Evolutionary conservation across 2,797 vertebrate genomes (phyloP), one percentile per base, ranked within the genome.

Genomic region (Ambastaia sidthimunki): DNA sequence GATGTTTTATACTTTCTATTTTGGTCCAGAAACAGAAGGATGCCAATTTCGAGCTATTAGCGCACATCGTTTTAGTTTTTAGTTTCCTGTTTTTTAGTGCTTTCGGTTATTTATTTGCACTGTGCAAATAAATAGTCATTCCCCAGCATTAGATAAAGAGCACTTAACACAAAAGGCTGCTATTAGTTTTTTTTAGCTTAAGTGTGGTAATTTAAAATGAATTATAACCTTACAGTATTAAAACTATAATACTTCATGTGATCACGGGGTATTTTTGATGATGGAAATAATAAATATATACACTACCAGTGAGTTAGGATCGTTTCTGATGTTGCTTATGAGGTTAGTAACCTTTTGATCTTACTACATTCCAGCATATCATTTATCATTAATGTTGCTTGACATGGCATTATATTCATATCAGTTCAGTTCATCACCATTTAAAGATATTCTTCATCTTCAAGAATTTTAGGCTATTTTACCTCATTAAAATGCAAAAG

Each of bases 41-140:
- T 62, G 59, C 59, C 59, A 28, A 62, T 62, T 62, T 62, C 59
- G 5, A 62, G 59, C 59, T 31, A 62, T 31, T 62, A 62, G 59
- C 59, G 15, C 59, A 31, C 59, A 31, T 62, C 59, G 28, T 62
- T 31, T 16, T 12, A 62, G 19, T 15, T 62, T 31, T 16, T 12
- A 62, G 19, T 15, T 2, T 28, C 25, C 59, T 62, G 59, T 62
- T 62, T 31, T 62, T 62, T 23, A 16, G 59, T 62, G 57, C 5
- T 15, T 16, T 62, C 7, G 4, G 59, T 62, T 62, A 62, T 62
- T 62, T 62, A 62, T 62, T 16, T 62, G 23, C 59, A 31, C 25
- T 62, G 2, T 62, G 59, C 23, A 62, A 5, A 31, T 62, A 62
- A 62, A 62, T 62, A 62, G 25, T 62, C 23, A 28, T 62, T 62